A percentile compares a stretch with the other conserved stretches of the same genome.
phyloP scores from a whole-genome alignment of 2,113 vertebrate species.

The Brachyhypopomus occidentalis region DNA sequence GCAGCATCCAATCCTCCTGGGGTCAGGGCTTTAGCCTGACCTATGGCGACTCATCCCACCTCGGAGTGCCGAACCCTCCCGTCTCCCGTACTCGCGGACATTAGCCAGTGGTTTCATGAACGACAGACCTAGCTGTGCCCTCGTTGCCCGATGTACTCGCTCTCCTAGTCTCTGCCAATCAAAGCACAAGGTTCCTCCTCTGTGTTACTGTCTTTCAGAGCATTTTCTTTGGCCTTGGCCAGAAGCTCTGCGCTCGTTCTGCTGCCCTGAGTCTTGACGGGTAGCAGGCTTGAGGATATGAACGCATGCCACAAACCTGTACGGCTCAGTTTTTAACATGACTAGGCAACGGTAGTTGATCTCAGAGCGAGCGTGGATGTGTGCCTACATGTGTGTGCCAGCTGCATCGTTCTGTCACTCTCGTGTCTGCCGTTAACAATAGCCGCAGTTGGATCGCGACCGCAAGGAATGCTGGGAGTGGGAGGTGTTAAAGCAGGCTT shows the following conservation, averaged over 20 bases:
- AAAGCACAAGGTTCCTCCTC: neutral
- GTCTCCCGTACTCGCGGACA: constrained; percentile 15
- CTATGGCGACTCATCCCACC: constrained; percentile 74
- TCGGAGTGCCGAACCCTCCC: constrained; percentile 46
- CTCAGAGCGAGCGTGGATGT: constrained; percentile 45
- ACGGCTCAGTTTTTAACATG: neutral
- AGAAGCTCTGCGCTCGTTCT: neutral
- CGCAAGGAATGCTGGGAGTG: constrained; percentile 73
- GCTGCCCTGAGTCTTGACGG: neutral
- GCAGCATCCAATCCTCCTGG: constrained; percentile 78
- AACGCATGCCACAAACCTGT: neutral
- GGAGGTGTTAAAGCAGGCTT: constrained; percentile 65
- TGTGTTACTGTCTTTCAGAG: neutral
- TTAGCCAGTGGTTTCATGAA: constrained; percentile 18
- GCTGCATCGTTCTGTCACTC: constrained; percentile 61
- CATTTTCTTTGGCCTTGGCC: neutral
- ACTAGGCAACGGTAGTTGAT: constrained; percentile 18
- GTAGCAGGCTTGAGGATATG: neutral
- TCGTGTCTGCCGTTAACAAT: constrained; percentile 69
- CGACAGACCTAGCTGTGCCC: neutral
- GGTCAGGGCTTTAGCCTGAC: constrained; percentile 78
- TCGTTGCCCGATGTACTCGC: neutral
- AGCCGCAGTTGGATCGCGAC: constrained; percentile 67
- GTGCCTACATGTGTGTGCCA: constrained; percentile 49
- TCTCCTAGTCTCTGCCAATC: neutral